Conservation (phyloP, 2,888 invertebrate species). For the Morpho helenor region DNA sequence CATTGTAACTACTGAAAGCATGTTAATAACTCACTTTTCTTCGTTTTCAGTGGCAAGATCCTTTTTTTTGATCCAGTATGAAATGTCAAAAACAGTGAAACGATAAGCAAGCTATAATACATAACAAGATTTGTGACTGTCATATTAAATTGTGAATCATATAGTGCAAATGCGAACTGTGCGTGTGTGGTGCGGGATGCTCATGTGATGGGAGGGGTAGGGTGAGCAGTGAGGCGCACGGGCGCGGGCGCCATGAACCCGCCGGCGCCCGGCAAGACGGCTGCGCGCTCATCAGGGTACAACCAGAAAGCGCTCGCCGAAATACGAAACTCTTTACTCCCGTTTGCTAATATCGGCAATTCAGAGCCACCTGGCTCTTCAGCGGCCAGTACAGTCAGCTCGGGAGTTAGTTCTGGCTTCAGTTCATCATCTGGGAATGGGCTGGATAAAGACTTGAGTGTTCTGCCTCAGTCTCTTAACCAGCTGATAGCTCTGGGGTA, state of each 20-base stretch:
- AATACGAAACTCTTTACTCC: conserved; percentile 89
- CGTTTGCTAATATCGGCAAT: conserved; percentile 85
- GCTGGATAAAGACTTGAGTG: conserved; percentile 82
- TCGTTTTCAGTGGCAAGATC: conserved; percentile 21
- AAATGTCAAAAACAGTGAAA: conserved; percentile 25
- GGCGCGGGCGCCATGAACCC: conserved; percentile 81
- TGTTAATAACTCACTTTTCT: too few relatives aligned
- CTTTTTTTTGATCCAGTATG: conserved; percentile 9
- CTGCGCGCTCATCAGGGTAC: conserved; percentile 88
- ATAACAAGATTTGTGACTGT: conserved; percentile 16
- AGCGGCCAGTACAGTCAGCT: conserved; percentile 86
- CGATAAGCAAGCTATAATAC: conserved; percentile 18
- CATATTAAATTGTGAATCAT: conserved; percentile 21
- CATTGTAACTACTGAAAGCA: too few relatives aligned
- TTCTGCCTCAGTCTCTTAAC: conserved; percentile 81
- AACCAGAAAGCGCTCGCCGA: conserved; percentile 93
- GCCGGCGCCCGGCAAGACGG: conserved; percentile 81
- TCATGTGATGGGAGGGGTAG: conserved; percentile 74
- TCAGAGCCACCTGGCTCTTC: conserved; percentile 84
- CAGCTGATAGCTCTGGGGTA: conserved; percentile 86
- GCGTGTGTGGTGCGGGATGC: conserved; percentile 52
- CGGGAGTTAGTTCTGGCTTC: conserved; percentile 79
- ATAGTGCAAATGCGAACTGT: conserved; percentile 39
- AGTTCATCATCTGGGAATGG: conserved; percentile 79
- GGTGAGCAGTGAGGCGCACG: conserved; percentile 77